phyloP scores from a whole-genome alignment of 2,113 vertebrate species.

The Thalassarche chlororhynchos region DNA sequence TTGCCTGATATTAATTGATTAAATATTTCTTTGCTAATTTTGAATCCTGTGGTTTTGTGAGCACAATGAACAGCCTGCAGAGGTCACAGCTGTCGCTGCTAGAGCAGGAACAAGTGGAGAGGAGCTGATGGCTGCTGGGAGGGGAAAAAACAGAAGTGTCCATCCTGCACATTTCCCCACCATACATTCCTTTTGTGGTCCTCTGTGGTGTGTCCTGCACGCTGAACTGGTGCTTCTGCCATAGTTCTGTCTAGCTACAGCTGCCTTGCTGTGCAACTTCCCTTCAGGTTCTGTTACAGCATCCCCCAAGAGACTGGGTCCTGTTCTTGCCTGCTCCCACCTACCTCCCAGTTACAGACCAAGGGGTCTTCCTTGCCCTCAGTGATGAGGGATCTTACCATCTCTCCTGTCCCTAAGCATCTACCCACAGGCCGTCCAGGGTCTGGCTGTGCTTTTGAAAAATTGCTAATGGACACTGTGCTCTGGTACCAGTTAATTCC shows the following conservation, averaged over 20 bases:
- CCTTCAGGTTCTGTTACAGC: background rate
- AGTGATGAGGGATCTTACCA: background rate
- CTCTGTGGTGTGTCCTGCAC: background rate
- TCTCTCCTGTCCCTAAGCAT: background rate
- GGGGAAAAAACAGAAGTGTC: fast-evolving
- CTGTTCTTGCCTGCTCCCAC: background rate
- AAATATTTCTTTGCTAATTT: constrained; percentile 44
- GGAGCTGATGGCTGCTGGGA: background rate
- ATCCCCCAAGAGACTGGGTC: background rate
- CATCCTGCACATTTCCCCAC: fast-evolving
- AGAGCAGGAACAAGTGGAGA: background rate
- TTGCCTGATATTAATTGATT: constrained; percentile 58
- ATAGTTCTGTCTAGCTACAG: fast-evolving
- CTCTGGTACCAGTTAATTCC: background rate
- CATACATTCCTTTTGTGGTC: background rate
- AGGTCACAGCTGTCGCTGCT: background rate
- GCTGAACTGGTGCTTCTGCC: background rate
- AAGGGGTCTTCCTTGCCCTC: background rate
- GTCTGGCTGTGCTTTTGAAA: background rate
- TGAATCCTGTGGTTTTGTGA: background rate
- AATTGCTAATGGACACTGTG: background rate
- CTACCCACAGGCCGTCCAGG: background rate
- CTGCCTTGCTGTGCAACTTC: background rate
- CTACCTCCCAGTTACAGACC: background rate
- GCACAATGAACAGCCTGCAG: background rate